Conservation (phyloP, 2,888 invertebrate species). For the Drosophila mulleri region DNA sequence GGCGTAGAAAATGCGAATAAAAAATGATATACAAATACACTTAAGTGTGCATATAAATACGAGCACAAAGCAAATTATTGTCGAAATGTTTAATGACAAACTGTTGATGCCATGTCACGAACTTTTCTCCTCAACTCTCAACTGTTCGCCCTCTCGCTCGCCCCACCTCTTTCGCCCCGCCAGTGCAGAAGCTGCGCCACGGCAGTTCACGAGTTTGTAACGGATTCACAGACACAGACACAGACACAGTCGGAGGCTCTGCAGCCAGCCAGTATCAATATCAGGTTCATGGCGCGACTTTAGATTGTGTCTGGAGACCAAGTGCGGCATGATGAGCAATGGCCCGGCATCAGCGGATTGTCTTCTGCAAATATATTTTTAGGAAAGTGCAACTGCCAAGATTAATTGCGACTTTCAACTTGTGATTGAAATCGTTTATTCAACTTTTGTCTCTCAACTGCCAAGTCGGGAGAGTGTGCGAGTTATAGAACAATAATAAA, state of each 20-base stretch:
- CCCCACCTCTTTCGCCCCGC: background rate
- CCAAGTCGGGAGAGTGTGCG: background rate
- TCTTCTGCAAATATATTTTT: constrained; percentile 39
- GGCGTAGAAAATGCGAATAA: constrained; percentile 47
- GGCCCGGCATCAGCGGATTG: constrained; percentile 51
- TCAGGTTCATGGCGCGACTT: constrained; percentile 52
- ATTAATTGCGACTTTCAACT: constrained; percentile 51
- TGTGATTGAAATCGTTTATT: constrained; percentile 46
- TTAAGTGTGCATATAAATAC: constrained; percentile 52
- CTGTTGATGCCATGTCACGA: constrained; percentile 85
- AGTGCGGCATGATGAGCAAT: constrained; percentile 52
- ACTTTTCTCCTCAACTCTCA: constrained; percentile 52
- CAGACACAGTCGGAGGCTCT: background rate
- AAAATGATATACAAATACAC: constrained; percentile 28
- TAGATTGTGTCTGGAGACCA: constrained; percentile 33
- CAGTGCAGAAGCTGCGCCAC: constrained; percentile 31
- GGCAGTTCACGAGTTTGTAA: constrained; percentile 83
- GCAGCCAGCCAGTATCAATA: constrained; percentile 47
- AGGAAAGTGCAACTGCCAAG: constrained; percentile 50
- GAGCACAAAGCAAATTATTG: constrained; percentile 83
- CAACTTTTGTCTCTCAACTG: constrained; percentile 41
- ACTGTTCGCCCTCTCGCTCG: background rate
- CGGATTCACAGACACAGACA: constrained; percentile 54
- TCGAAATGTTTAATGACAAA: constrained; percentile 85
- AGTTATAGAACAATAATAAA: background rate